Conservation (phyloP, 1,140 invertebrate species). For the Panagrolaimus sp. region DNA sequence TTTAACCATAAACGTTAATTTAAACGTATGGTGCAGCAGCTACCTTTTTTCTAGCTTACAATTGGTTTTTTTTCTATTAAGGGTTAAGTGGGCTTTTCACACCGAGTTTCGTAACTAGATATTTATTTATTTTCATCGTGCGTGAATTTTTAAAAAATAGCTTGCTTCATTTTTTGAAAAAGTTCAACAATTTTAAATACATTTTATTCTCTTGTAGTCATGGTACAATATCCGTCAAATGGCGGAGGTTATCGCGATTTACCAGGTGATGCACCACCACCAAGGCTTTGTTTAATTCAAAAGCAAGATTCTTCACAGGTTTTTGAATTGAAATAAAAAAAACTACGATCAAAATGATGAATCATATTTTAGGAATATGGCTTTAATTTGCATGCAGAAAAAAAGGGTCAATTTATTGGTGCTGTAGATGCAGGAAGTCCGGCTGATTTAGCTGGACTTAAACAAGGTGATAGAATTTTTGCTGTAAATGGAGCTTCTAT, state of each 20-base stretch:
- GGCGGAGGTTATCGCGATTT: conserved; percentile 1
- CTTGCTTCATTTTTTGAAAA: too few species aligned
- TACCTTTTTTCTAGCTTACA: too few species aligned
- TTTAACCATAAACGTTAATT: too few species aligned
- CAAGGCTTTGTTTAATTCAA: conserved; percentile 9
- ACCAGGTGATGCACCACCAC: conserved; percentile 1
- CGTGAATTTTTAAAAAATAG: too few species aligned
- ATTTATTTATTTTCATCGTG: too few species aligned
- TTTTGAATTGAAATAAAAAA: not conserved
- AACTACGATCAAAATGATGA: too few species aligned
- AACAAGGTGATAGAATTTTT: conserved; percentile 82
- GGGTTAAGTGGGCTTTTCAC: too few species aligned
- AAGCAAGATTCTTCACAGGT: conserved; percentile 8
- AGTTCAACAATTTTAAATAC: too few species aligned
- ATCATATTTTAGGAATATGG: conserved; percentile 84
- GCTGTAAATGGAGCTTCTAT: conserved; percentile 82
- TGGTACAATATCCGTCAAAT: conserved; percentile 1
- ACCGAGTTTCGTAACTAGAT: too few species aligned
- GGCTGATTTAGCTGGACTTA: conserved; percentile 78
- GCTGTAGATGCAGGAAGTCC: conserved; percentile 89
- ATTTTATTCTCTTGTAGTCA: not conserved
- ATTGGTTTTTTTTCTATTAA: too few species aligned
- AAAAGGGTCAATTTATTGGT: conserved; percentile 91
- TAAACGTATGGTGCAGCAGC: too few species aligned
- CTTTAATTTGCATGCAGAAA: conserved; percentile 93